Evolutionary conservation across 37 sponge, comb jelly and placozoan genomes (phyloP).

Genomic region (Beroe forskalii): DNA sequence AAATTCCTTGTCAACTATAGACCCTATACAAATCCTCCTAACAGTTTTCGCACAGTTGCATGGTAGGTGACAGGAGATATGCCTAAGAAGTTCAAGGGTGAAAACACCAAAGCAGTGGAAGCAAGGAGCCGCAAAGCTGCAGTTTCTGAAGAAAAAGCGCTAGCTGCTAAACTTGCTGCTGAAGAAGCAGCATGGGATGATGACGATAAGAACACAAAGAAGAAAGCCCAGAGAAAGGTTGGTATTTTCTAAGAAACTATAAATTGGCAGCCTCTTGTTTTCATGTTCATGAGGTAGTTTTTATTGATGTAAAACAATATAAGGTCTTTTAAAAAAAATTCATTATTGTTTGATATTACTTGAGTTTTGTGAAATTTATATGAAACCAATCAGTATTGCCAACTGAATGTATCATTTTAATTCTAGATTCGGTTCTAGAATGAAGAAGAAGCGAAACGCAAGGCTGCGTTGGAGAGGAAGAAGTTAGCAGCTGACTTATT

Average conservation of each 20-base stretch:
- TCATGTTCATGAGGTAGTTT: no score
- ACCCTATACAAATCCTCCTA: no score
- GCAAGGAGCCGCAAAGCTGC: constrained; percentile 78
- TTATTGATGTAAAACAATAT: no score
- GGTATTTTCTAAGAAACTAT: no score
- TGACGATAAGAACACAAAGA: constrained; percentile 79
- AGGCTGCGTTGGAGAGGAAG: constrained; percentile 78
- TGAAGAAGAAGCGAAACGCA: constrained; percentile 75
- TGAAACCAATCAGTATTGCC: no score
- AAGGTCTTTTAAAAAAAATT: no score
- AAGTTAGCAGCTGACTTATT: constrained; percentile 68
- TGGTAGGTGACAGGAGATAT: constrained; percentile 13
- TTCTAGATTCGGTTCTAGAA: constrained; percentile 70
- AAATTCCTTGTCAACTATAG: no score
- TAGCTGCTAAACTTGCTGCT: constrained; percentile 68
- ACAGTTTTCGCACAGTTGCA: no score
- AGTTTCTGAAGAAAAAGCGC: constrained; percentile 68
- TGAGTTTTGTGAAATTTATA: no score
- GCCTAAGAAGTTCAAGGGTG: constrained; percentile 84
- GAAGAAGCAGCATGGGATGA: constrained; percentile 93
- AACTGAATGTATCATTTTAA: constrained; percentile 25
- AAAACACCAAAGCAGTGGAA: constrained; percentile 84
- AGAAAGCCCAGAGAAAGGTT: constrained; percentile 89
- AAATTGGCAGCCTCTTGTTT: no score
- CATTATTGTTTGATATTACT: no score